Evolutionary conservation across 2,113 vertebrate genomes (phyloP), one percentile per base, ranked within the genome.

Genomic region (Chloroceryle aenea): DNA sequence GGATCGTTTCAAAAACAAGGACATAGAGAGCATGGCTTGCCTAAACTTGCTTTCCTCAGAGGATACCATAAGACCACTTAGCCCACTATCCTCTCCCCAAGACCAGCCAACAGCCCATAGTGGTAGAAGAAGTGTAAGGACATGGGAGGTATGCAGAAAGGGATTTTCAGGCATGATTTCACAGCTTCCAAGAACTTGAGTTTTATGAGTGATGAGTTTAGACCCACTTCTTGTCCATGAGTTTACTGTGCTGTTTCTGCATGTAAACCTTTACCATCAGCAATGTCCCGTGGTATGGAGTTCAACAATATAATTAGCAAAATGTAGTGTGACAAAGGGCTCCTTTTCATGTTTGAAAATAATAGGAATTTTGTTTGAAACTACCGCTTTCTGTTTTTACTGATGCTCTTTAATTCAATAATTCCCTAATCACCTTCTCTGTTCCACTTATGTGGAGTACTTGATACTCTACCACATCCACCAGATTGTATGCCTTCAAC

Each of bases 401-500:
- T 64, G 36, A 26, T 52, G 29, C 8, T 71, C 21, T 29, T 68
- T 62, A 52, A 29, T 75, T 91, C 29, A 75, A 0, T 38, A 73
- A 84, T 69, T 89, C 30, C 47, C 38, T 71, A 59, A 50, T 75
- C n/a, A 75, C 8, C 10, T 45, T 63, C 42, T 75, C 34, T 87
- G 8, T 78, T 79, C 26, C 30, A 30, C 27, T 52, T 75, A n/a
- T 0, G 2, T 52, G 15, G 30, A 3, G 1, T 3, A 1, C 26
- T 71, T 34, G 32, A 62, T 30, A 64, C 20, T 34, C 23, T 11
- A 43, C 22, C 58, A 76, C 16, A 64, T 36, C 32, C 13, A 59
- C 27, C 40, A 64, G 40, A 64, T 14, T 43, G 27, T 27, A 64
- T 30, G 29, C 19, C 38, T 64, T 64, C 62, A 64, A 64, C 17